Conservation (phyloP, 1,140 invertebrate genomes). For the Zaprionus nigranus region DNA sequence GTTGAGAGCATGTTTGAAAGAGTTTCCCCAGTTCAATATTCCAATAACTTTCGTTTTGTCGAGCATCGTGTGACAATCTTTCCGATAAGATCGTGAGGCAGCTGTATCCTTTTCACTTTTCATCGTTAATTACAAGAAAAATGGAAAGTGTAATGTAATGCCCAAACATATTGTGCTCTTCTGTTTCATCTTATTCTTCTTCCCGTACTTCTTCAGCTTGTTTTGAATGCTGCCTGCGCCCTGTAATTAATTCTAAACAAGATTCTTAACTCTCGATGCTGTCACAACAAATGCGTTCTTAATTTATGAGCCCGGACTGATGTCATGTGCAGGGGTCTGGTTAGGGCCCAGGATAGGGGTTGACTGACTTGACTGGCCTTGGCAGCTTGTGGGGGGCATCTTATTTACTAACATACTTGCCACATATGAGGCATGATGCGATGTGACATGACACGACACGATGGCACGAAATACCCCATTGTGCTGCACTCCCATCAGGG, state of each 20-base stretch:
- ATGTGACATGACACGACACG: conserved; percentile 28
- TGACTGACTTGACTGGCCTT: conserved; percentile 31
- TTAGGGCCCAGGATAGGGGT: conserved; percentile 5
- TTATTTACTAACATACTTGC: conserved; percentile 18
- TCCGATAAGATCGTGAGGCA: conserved; percentile 30
- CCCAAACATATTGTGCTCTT: conserved; percentile 21
- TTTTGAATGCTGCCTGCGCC: conserved; percentile 3
- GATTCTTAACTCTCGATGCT: conserved; percentile 68
- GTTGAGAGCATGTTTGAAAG: neutral
- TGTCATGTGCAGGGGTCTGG: conserved; percentile 35
- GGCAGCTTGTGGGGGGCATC: conserved; percentile 23
- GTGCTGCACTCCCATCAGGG: conserved; percentile 7
- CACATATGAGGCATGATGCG: conserved; percentile 19
- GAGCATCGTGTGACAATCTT: neutral
- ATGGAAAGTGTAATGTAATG: conserved; percentile 26
- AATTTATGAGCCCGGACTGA: conserved; percentile 47
- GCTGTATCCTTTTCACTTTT: conserved; percentile 31
- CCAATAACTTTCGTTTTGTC: neutral
- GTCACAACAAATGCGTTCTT: conserved; percentile 66
- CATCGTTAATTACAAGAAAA: conserved; percentile 20
- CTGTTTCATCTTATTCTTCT: too few species aligned
- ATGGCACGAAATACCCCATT: conserved; percentile 23
- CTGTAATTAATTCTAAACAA: conserved; percentile 63
- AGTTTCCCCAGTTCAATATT: neutral
- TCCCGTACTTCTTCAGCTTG: neutral